Evolutionary conservation across 23 tunicate genomes (phyloP).

Genomic region (Styela plicata): DNA sequence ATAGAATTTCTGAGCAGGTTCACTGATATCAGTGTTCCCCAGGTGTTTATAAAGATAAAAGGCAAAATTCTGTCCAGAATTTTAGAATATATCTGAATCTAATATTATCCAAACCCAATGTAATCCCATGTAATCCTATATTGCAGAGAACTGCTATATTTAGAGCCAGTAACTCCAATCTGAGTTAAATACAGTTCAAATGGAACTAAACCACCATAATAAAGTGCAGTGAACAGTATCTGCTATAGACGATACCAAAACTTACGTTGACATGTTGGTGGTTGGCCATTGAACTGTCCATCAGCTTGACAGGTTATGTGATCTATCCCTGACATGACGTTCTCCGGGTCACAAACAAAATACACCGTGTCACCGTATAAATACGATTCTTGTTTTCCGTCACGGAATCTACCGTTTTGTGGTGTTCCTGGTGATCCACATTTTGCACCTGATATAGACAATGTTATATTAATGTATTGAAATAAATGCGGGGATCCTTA

Average conservation of each 20-base stretch:
- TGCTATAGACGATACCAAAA: no score
- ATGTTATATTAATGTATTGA: no score
- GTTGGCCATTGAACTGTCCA: slow-evolving; percentile 15
- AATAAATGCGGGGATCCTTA: no score
- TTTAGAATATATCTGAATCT: not conserved
- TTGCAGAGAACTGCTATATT: not conserved
- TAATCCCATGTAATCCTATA: not conserved
- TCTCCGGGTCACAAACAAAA: not conserved
- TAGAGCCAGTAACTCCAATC: not conserved
- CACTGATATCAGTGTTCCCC: no score
- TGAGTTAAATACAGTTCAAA: not conserved
- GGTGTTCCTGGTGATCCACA: slow-evolving; percentile 28
- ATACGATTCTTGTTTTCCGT: not conserved
- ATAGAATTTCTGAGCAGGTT: no score
- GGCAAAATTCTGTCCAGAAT: not conserved
- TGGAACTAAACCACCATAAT: no score
- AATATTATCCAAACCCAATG: not conserved
- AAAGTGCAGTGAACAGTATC: no score
- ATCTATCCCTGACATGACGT: slow-evolving; percentile 17
- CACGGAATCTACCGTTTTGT: slow-evolving; percentile 10
- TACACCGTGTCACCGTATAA: slow-evolving; percentile 15
- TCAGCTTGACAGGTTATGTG: slow-evolving; percentile 21
- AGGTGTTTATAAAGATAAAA: no score
- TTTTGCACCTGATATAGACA: slow-evolving; percentile 7
- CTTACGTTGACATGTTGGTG: slow-evolving; percentile 22